Conservation (phyloP, 2,113 vertebrate species). For the Rutilus rutilus region DNA sequence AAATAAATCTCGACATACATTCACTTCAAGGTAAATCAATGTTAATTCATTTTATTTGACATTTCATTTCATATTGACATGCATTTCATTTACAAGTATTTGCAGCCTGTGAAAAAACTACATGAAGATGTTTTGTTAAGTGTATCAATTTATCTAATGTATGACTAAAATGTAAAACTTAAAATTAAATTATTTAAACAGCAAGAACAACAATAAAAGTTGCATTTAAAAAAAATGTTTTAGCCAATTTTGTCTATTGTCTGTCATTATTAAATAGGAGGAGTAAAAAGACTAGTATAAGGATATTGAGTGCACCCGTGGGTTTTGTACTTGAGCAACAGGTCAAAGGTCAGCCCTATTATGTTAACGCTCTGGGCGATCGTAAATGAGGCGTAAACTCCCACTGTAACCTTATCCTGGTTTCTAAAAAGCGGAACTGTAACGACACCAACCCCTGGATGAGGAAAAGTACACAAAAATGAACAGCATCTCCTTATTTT, state of each 20-base stretch:
- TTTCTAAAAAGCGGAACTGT: neutral
- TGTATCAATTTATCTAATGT: neutral
- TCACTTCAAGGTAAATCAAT: too few species aligned
- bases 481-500: neutral
- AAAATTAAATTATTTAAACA: neutral
- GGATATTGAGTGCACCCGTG: conserved; percentile 12
- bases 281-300: neutral
- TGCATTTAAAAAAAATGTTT: neutral
- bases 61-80: neutral
- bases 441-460: neutral
- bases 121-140: neutral
- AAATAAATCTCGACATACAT: too few species aligned
- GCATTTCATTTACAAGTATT: neutral
- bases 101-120: neutral
- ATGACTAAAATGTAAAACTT: too few species aligned
- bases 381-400: neutral
- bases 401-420: neutral
- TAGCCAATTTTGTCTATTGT: neutral
- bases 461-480: neutral
- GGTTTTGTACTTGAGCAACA: conserved; percentile 9
- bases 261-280: neutral
- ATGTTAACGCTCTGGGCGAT: neutral
- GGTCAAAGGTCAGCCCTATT: conserved; percentile 11
- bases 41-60: neutral
- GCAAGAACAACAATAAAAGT: neutral